Conservation (phyloP, 1,140 invertebrate genomes). For the Dufourea novaeangliae region DNA sequence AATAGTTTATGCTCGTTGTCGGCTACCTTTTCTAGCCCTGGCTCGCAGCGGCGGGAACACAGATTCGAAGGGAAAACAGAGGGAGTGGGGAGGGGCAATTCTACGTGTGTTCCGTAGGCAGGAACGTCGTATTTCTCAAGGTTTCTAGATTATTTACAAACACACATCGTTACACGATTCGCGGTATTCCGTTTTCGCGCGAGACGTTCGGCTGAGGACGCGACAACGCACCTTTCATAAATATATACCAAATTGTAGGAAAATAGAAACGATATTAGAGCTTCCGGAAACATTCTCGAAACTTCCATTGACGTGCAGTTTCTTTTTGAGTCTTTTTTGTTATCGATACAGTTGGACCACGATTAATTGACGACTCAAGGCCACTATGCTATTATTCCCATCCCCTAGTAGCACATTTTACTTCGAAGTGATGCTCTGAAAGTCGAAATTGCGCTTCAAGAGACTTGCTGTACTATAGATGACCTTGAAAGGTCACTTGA, state of each 20-base stretch:
- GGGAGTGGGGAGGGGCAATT: constrained; percentile 20
- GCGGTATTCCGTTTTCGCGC: constrained; percentile 41
- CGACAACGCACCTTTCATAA: background rate
- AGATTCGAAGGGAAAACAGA: constrained; percentile 49
- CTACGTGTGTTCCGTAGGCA: constrained; percentile 28
- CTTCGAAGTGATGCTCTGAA: background rate
- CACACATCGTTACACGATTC: constrained; percentile 12
- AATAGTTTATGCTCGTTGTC: background rate
- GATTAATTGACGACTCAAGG: background rate
- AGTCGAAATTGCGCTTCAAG: background rate
- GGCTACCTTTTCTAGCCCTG: constrained; percentile 20
- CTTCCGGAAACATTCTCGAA: too few species aligned
- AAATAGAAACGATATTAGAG: too few species aligned
- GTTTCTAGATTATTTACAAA: constrained; percentile 59
- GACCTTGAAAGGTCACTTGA: background rate
- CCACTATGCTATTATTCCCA: background rate
- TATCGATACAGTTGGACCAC: background rate
- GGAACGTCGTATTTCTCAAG: constrained; percentile 36
- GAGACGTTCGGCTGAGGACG: constrained; percentile 6
- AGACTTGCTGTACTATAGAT: too few species aligned
- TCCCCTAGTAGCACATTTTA: background rate
- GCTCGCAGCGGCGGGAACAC: constrained; percentile 47
- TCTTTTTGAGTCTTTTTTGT: background rate
- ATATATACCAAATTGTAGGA: too few species aligned
- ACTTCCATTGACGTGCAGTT: too few species aligned